Evolutionary conservation across 2,113 vertebrate genomes (phyloP).

Genomic region (Crotophaga sulcirostris): DNA sequence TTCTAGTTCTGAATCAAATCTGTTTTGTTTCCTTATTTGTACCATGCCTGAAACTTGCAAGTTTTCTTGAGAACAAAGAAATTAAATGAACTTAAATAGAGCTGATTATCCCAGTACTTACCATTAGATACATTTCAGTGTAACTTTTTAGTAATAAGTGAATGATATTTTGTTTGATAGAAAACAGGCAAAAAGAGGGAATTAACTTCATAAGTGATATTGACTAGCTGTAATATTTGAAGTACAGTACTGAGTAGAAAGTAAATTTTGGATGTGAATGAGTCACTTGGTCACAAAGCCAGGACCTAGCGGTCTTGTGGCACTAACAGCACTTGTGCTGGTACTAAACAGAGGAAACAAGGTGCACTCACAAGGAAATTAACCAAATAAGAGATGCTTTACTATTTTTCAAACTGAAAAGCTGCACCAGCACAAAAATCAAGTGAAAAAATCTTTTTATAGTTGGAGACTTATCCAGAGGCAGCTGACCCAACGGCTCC

Average conservation of each 20-base stretch:
- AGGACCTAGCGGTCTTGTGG: not conserved
- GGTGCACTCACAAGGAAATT: not conserved
- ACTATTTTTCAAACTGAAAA: not conserved
- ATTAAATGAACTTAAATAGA: slow-evolving; percentile 13
- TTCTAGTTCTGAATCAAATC: not conserved
- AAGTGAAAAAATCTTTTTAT: not conserved
- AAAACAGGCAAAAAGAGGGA: not conserved
- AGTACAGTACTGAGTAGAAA: not conserved
- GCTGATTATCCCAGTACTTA: slow-evolving; percentile 5
- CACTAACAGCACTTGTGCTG: not conserved
- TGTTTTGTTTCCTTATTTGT: not conserved
- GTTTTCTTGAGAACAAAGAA: not conserved
- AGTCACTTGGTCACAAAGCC: not conserved
- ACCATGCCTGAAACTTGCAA: not conserved
- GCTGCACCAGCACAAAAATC: not conserved
- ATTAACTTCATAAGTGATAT: not conserved
- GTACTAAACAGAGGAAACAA: not conserved
- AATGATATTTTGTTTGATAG: slow-evolving; percentile 11
- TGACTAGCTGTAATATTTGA: not conserved
- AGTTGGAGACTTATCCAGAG: not conserved
- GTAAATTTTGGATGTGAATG: not conserved
- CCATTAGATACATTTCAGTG: not conserved
- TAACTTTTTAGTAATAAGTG: not conserved
- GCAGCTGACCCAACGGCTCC: not conserved
- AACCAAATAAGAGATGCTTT: not conserved